Conservation (phyloP, 2,888 invertebrate genomes). For the Xanthostigma xanthostigma region DNA sequence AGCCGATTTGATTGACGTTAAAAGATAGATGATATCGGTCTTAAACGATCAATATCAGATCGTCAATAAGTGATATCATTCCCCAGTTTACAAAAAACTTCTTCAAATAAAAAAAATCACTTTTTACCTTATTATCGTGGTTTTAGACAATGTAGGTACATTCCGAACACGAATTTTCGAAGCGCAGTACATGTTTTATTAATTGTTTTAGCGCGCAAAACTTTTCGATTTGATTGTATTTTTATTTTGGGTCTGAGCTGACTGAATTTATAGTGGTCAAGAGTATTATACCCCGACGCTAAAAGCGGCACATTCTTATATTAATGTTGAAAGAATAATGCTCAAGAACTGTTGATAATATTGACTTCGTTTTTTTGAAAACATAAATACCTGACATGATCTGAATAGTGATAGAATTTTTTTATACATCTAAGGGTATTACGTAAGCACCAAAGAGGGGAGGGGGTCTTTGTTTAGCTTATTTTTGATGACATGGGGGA, state of each 20-base stretch:
- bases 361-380: too few relatives aligned
- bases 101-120: too few relatives aligned
- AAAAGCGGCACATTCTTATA: slow-evolving; percentile 4
- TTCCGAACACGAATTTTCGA: slow-evolving; percentile 9
- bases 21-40: slow-evolving; percentile 5
- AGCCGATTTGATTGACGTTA: slow-evolving; percentile 5
- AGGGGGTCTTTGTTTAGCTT: too few relatives aligned
- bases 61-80: neutral
- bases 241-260: slow-evolving; percentile 4
- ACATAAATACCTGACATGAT: too few relatives aligned
- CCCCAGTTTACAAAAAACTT: too few relatives aligned
- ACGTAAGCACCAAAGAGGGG: too few relatives aligned
- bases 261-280: slow-evolving; percentile 5
- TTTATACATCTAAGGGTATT: too few relatives aligned
- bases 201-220: slow-evolving; percentile 10
- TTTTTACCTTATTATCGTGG: slow-evolving; percentile 5
- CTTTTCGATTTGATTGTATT: slow-evolving; percentile 8
- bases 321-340: neutral
- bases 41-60: slow-evolving; percentile 3
- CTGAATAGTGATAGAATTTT: too few relatives aligned
- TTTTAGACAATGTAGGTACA: slow-evolving; percentile 6
- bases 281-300: too few relatives aligned
- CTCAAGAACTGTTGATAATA: too few relatives aligned
- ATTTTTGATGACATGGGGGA: too few relatives aligned
- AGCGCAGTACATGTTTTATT: slow-evolving; percentile 8